phyloP scores from a whole-genome alignment of 2,888 invertebrate species.

The Dicyrtoma fusca region DNA sequence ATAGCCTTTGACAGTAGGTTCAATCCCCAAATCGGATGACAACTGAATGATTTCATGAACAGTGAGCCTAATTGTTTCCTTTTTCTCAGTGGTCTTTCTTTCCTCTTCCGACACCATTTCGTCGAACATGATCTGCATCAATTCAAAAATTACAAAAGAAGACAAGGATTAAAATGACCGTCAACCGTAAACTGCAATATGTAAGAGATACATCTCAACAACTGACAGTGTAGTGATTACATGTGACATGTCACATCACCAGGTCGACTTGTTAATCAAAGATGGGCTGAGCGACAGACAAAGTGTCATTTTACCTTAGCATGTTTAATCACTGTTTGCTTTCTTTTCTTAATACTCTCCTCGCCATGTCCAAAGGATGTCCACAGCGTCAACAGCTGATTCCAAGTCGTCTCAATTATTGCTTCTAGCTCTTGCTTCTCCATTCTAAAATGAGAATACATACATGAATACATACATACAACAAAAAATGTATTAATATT shows the following conservation, averaged over 20 bases:
- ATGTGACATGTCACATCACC: too few species aligned
- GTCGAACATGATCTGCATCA: conserved; percentile 26
- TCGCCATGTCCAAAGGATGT: conserved; percentile 9
- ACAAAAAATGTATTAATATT: too few species aligned
- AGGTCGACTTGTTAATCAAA: too few species aligned
- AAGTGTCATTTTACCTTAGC: conserved; percentile 8
- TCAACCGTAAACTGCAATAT: too few species aligned
- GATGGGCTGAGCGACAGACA: too few species aligned
- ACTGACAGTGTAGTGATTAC: too few species aligned
- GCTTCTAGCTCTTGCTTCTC: conserved; percentile 5
- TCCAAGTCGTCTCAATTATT: conserved; percentile 8
- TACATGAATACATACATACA: too few species aligned
- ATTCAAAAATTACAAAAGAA: too few species aligned
- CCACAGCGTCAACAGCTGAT: conserved; percentile 1
- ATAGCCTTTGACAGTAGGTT: neutral
- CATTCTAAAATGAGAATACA: conserved; percentile 13
- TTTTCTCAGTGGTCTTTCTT: conserved; percentile 7
- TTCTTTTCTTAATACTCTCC: conserved; percentile 10
- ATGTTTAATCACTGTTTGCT: conserved; percentile 14
- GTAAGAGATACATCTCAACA: too few species aligned
- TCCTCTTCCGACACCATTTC: conserved; percentile 25
- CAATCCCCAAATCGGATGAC: conserved; percentile 16
- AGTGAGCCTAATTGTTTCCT: neutral
- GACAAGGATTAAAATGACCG: too few species aligned
- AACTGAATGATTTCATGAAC: conserved; percentile 19